These are phyloP conservation scores for Penaeus vannamei DNA, from an alignment of 1,140 invertebrate species.

Conservation along the genomic window DNA sequence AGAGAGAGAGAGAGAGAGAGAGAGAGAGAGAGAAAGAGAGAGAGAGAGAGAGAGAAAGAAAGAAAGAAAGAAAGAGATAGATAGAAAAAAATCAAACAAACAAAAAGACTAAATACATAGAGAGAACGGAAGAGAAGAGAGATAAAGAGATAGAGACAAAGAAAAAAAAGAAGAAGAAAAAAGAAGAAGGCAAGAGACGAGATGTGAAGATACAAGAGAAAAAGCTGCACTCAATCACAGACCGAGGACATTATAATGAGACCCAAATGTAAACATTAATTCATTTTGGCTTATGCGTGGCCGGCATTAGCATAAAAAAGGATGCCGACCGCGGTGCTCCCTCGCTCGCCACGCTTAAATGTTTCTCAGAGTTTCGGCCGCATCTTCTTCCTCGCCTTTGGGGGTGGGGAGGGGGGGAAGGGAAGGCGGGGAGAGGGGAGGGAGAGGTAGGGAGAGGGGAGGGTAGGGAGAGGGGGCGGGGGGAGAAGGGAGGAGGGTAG, in stretches of 20 bases:
- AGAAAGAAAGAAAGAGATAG: neutral
- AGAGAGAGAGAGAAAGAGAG: too few species aligned
- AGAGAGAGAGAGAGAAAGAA: too few species aligned
- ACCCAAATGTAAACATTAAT: conserved; percentile 31
- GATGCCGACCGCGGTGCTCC: neutral
- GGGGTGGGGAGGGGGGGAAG: too few species aligned
- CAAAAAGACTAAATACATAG: neutral
- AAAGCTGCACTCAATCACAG: conserved; percentile 28
- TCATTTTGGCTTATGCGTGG: conserved; percentile 35
- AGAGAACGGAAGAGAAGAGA: neutral
- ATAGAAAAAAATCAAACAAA: neutral
- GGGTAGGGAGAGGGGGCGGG: too few species aligned
- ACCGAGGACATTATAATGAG: conserved; percentile 19
- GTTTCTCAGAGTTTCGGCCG: neutral
- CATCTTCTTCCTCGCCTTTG: neutral
- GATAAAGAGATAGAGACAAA: neutral
- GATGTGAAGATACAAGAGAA: conserved; percentile 6
- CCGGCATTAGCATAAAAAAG: conserved; percentile 26
- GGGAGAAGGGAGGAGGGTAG: too few species aligned
- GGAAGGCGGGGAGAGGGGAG: too few species aligned
- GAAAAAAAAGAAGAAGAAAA: neutral
- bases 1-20: too few species aligned
- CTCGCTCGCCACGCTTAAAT: neutral
- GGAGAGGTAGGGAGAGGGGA: too few species aligned
- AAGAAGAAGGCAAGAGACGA: neutral